phyloP scores from a whole-genome alignment of 2,888 invertebrate genomes.

The Nomada lathburiana region DNA sequence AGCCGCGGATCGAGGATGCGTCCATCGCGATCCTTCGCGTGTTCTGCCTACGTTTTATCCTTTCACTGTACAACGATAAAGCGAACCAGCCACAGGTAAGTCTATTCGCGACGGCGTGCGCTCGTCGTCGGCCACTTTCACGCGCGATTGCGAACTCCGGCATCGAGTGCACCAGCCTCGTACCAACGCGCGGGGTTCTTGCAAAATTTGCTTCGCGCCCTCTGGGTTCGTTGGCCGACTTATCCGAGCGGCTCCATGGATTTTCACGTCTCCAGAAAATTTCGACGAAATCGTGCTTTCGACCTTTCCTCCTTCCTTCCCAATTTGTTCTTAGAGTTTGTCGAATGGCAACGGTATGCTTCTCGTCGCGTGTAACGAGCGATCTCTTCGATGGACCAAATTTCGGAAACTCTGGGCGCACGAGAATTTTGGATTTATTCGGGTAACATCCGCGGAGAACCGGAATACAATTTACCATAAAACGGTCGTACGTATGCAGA shows the following conservation, averaged over 20 bases:
- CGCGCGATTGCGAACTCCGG: slow-evolving; percentile 67
- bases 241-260: not conserved
- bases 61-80: slow-evolving; percentile 61
- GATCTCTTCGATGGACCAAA: too few species aligned
- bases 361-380: too few species aligned
- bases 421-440: too few species aligned
- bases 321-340: too few species aligned
- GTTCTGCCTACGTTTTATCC: slow-evolving; percentile 50
- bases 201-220: slow-evolving; percentile 48
- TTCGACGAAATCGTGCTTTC: too few species aligned
- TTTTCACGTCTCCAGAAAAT: slow-evolving; percentile 2
- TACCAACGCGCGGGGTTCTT: slow-evolving; percentile 33
- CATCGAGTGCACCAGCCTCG: slow-evolving; percentile 16
- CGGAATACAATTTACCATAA: slow-evolving; percentile 70
- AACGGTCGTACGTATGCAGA: slow-evolving; percentile 73
- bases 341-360: too few species aligned
- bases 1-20: slow-evolving; percentile 24
- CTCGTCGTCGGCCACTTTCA: slow-evolving; percentile 69
- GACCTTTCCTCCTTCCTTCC: too few species aligned
- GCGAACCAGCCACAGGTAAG: slow-evolving; percentile 26
- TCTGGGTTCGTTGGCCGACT: slow-evolving; percentile 30
- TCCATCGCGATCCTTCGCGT: slow-evolving; percentile 12
- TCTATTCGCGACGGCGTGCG: slow-evolving; percentile 38
- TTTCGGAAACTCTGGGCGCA: too few species aligned
- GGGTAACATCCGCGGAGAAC: slow-evolving; percentile 3